phyloP scores from a whole-genome alignment of 2,888 invertebrate species.

The Cephus pulcher region DNA sequence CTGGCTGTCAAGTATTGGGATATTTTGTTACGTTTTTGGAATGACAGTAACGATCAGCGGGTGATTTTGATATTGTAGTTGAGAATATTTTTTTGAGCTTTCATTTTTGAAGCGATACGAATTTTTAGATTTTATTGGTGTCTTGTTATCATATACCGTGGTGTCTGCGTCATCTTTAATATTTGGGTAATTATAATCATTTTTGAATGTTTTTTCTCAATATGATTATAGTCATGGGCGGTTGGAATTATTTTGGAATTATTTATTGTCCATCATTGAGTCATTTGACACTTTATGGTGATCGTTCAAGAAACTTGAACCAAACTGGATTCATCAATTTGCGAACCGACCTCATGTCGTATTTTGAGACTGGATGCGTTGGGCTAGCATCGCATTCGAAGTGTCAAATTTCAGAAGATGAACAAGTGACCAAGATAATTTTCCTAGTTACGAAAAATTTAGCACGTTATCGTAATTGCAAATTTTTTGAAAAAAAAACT shows the following conservation, averaged over 20 bases:
- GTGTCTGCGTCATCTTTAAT: not conserved
- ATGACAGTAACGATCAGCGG: conserved; percentile 1
- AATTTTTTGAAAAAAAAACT: no score
- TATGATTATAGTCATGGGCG: no score
- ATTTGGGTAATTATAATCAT: not conserved
- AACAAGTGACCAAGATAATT: not conserved
- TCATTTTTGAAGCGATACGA: not conserved
- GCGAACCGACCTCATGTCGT: not conserved
- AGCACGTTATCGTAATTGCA: no score
- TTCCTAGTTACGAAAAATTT: not conserved
- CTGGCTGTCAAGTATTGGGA: conserved; percentile 20
- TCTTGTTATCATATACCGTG: no score
- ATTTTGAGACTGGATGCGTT: not conserved
- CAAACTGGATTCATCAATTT: not conserved
- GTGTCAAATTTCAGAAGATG: not conserved
- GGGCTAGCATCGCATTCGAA: not conserved
- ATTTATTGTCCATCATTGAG: not conserved
- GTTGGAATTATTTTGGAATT: no score
- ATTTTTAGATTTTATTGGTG: not conserved
- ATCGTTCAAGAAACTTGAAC: not conserved
- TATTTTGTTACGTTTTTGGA: conserved; percentile 20
- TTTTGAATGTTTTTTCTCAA: not conserved
- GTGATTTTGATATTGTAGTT: not conserved
- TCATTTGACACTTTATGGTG: not conserved
- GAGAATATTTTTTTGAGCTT: not conserved